Conservation (phyloP, 2,888 invertebrate genomes). For the Melipona beecheii region DNA sequence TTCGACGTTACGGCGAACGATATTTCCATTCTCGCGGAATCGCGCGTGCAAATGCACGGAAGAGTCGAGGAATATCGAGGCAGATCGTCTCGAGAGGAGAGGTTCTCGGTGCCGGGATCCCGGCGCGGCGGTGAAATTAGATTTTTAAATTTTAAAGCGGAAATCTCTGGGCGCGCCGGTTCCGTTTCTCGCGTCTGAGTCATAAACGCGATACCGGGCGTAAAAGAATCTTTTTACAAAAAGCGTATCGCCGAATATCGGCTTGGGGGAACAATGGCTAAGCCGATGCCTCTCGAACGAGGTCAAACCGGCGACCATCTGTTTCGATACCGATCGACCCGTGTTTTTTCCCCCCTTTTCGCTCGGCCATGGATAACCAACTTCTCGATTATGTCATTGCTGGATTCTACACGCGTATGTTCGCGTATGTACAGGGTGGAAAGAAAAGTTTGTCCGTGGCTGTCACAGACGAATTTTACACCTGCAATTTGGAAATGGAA, state of each 20-base stretch:
- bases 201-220: background rate
- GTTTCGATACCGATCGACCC: background rate
- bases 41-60: slow-evolving; percentile 42
- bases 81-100: background rate
- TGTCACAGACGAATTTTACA: no score
- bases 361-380: background rate
- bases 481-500: no score
- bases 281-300: background rate
- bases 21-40: slow-evolving; percentile 14
- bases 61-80: slow-evolving; percentile 46
- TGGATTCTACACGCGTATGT: background rate
- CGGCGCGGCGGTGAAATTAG: slow-evolving; percentile 44
- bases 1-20: no score
- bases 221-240: slow-evolving; percentile 22
- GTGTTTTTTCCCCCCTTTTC: background rate
- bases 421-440: no score
- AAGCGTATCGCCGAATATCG: slow-evolving; percentile 27
- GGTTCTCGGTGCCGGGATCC: slow-evolving; percentile 3
- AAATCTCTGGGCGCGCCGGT: background rate
- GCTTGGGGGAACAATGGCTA: background rate
- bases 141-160: slow-evolving; percentile 52
- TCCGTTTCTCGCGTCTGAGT: background rate
- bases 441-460: no score
- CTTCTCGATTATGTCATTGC: background rate
- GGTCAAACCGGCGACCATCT: slow-evolving; percentile 12